These are phyloP conservation scores for Punctoribates punctum DNA, from an alignment of 2,888 invertebrate species.

Conservation along the genomic window DNA sequence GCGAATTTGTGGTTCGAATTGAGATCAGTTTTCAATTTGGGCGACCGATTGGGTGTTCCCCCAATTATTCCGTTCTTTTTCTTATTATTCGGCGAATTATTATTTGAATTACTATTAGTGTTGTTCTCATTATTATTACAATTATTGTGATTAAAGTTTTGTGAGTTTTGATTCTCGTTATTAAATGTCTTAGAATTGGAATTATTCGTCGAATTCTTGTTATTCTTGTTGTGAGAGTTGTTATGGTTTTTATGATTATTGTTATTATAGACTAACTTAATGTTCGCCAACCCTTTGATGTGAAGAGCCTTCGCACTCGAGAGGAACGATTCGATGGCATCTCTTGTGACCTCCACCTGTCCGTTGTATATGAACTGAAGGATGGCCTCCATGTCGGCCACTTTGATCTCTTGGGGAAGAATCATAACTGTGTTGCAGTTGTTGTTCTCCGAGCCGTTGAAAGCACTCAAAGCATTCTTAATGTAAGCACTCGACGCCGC, in stretches of 20 bases:
- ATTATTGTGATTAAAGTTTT: not conserved
- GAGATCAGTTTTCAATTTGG: conserved; percentile 24
- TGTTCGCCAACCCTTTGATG: conserved; percentile 41
- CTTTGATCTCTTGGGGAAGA: conserved; percentile 34
- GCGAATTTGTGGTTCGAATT: not conserved
- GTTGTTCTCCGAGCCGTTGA: conserved; percentile 35
- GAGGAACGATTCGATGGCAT: conserved; percentile 42
- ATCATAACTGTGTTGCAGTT: conserved; percentile 43
- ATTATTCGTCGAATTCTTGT: conserved; percentile 1
- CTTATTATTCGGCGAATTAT: not conserved
- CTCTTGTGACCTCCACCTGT: conserved; percentile 40
- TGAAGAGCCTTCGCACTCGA: conserved; percentile 34
- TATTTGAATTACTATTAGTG: not conserved
- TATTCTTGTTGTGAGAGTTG: not conserved
- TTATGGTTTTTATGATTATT: not conserved
- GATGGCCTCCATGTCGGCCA: conserved; percentile 43
- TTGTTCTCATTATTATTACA: conserved; percentile 27
- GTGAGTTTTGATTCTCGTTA: conserved; percentile 18
- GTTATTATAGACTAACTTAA: conserved; percentile 42
- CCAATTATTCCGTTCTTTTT: conserved; percentile 12
- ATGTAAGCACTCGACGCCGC: conserved; percentile 41
- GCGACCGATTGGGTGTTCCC: not conserved
- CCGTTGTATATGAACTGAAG: conserved; percentile 42
- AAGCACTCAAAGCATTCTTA: conserved; percentile 38
- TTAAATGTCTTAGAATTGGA: not conserved